Base-by-base conservation (phyloP, 2,888 invertebrate species). In the Ceratothoa steindachneri region DNA sequence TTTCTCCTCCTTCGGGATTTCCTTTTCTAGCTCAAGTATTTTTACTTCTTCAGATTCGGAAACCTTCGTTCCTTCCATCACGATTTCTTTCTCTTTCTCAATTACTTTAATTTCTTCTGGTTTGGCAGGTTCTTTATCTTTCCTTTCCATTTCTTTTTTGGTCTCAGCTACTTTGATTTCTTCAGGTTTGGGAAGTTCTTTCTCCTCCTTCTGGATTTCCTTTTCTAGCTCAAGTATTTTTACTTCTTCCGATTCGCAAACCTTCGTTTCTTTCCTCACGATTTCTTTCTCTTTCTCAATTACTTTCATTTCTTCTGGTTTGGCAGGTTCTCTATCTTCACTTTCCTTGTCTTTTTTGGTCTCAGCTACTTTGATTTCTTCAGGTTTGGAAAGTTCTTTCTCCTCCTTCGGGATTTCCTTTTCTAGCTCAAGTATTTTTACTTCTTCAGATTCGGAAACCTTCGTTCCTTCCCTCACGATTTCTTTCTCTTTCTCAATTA, bases 231-330 rank as follows among this genome's bases (percentile, higher is more conserved):
- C 64, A 12, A 30, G 41, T 7, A 51, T 30, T 30, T 30, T 68
- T 19, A 15, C 30, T 5, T 19, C 31, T 53, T 70, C 70, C 31
- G 65, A 28, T 27, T 52, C 68, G 9, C 51, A 15, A 24, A 51
- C 67, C 30, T 67, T 41, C 69, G 77, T 69, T n/a, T n/a, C n/a
- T n/a, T n/a, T n/a, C n/a, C n/a, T n/a, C 64, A 28, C 74, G 22
- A 70, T 27, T 55, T 69, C 71, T 60, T 67, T 71, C n/a, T 27
- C 12, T 2, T 15, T n/a, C 1, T 2, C 29, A 28, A 30, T 2
- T 2, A 22, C 12, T 67, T n/a, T 5, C 12, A 2, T 7, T 2
- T 67, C 67, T 30, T 60, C 60, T 60, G n/a, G 9, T 60, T 9
- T 9, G n/a, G n/a, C n/a, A n/a, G 19, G 60, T 60, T 60, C 19